Conservation (phyloP, 2,113 vertebrate genomes). For the Fulmarus glacialis region DNA sequence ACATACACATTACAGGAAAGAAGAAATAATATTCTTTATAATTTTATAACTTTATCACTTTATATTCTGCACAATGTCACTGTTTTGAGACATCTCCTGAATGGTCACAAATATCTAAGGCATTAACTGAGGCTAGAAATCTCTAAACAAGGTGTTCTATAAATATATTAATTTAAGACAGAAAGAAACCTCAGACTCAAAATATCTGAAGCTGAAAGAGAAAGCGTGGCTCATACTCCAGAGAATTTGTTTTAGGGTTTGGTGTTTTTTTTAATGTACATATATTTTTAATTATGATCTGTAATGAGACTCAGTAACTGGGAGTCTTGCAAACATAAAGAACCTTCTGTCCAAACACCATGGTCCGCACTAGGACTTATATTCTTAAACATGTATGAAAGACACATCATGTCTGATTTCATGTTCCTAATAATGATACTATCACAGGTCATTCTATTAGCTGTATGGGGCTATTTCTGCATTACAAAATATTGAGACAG, state of each 20-base stretch:
- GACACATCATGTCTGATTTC: neutral
- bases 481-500: neutral
- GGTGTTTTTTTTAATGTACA: too few relatives aligned
- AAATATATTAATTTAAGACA: neutral
- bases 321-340: neutral
- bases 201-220: neutral
- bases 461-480: neutral
- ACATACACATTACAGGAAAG: neutral
- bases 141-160: neutral
- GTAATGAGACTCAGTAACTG: neutral
- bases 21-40: neutral
- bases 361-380: neutral
- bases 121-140: neutral
- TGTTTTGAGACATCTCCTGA: neutral
- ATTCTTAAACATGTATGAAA: neutral
- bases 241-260: neutral
- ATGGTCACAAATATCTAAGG: neutral
- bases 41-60: neutral
- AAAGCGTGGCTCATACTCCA: neutral
- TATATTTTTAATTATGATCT: neutral
- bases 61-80: neutral
- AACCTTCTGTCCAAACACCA: neutral
- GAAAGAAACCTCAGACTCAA: neutral
- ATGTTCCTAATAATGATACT: neutral
- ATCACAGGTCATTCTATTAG: neutral